Base-by-base conservation (phyloP, 2,888 invertebrate species). In the Xanthia togata region DNA sequence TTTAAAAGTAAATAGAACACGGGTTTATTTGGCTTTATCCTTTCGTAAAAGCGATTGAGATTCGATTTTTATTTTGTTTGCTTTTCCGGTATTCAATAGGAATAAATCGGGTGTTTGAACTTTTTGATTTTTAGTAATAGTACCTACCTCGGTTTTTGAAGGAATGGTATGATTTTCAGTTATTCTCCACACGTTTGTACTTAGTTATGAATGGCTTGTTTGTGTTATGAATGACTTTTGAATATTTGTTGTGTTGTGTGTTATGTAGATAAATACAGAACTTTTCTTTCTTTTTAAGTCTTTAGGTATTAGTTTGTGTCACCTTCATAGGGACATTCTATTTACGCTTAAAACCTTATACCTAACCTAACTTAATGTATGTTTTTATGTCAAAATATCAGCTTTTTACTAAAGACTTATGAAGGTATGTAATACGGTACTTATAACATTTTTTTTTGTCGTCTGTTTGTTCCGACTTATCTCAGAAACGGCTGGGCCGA, bases 1-100 rank as follows among this genome's bases (percentile, higher is more conserved):
- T 82, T 84, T 72, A 77, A 84, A 82, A 81, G 78, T 81, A 87
- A 87, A 88, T 84, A 86, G 67, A 68, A 79, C 64, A 79, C 38
- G 14, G 11, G 57, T 82, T 81, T 76, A 67, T 85, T 77, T 85
- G 23, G 55, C 57, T 77, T 65, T 65, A 78, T 69, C 0, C 26
- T 63, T 69, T 50, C 63, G 82, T 72, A 55, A 71, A 64, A 69
- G 69, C 69, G 17, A 53, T 69, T 78, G 68, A 31, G 69, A 73
- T 74, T 78, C 65, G 69, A 65, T 74, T 82, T 82, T 78, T 74
- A 71, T 82, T 85, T 65, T 63, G 73, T 73, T 35, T 50, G 57
- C 55, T 70, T 47, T 47, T 47, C 26, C 44, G 38, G 35, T 35
- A 38, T 68, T 23, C 31, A 17, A 23, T 41, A 6, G 20, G 26